Evolutionary conservation across 2,113 vertebrate species (phyloP), one percentile per base, ranked within the genome.

Genomic region (Pycnonotus jocosus): DNA sequence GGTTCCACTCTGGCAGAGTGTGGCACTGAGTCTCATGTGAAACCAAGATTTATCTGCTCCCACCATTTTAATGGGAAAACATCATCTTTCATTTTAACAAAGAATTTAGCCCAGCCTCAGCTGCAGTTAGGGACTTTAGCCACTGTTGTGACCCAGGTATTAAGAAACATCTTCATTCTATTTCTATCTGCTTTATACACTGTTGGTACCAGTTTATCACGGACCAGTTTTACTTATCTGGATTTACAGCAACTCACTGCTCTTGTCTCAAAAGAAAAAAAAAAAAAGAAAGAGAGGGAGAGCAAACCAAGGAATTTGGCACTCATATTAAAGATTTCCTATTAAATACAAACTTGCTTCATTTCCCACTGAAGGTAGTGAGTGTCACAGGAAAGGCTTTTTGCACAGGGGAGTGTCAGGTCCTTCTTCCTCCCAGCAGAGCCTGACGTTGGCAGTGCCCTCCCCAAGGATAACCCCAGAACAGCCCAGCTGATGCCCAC

Each of bases 11-110:
- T 16, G 37, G 12, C 38, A 50, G 17, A 23, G 9, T 48, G 35
- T 48, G 54, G 28, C 53, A 69, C 54, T 24, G 38, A 37, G 16
- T 27, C 48, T 68, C 13, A 31, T 0, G 0, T 47, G 31, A 73
- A 77, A 81, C 9, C 11, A 69, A 24, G 16, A 51, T 78, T 77
- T n/a, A 65, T 35, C 37, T 70, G n/a, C 12, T 69, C 56, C 60
- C 5, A 1, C 31, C 10, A 17, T 47, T 86, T 86, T 65, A 19
- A 28, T 60, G 3, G 50, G 14, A 65, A 38, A 69, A 30, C 1
- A 20, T 51, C 9, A 38, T 38, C 30, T 94, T 76, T 35, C 24
- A 6, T 60, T 88, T 86, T 42, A 50, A 42, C 19, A 21, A 35
- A 64, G 20, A 21, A 11, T 72, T 90, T 81, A 84, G 17, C 37